A percentile compares a stretch with the other conserved stretches of the same genome.
Conservation (phyloP, 2,113 vertebrate species). For the Procavia capensis region DNA sequence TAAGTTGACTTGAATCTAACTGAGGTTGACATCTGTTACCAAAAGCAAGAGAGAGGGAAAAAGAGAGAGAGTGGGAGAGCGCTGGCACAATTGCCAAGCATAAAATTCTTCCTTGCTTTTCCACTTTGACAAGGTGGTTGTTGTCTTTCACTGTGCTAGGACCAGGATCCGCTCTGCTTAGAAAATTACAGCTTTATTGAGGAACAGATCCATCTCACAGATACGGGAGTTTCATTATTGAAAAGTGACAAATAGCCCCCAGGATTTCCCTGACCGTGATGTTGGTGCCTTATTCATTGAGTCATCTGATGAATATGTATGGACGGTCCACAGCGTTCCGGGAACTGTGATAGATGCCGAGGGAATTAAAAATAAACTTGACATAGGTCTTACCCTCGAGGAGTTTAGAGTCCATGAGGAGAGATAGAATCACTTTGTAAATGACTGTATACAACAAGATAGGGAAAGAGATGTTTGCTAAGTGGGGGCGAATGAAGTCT, state of each 20-base stretch:
- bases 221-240: slow-evolving; percentile 47
- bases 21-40: slow-evolving; percentile 86
- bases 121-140: slow-evolving; percentile 56
- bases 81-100: slow-evolving; percentile 65
- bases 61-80: neutral
- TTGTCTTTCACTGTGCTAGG: slow-evolving; percentile 68
- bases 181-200: slow-evolving; percentile 61
- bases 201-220: slow-evolving; percentile 32
- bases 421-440: slow-evolving; percentile 15
- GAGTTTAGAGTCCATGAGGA: slow-evolving; percentile 51
- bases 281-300: slow-evolving; percentile 62
- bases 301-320: slow-evolving; percentile 42
- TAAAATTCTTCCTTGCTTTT: slow-evolving; percentile 77
- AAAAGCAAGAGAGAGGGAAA: slow-evolving; percentile 26
- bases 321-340: neutral
- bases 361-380: slow-evolving; percentile 66
- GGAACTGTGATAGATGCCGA: slow-evolving; percentile 8
- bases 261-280: slow-evolving; percentile 57
- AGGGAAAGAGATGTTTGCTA: neutral
- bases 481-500: neutral
- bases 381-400: slow-evolving; percentile 47
- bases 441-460: neutral
- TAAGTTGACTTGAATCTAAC: slow-evolving; percentile 88
- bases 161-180: slow-evolving; percentile 63
- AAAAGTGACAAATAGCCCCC: slow-evolving; percentile 38